phyloP scores from a whole-genome alignment of 2,888 invertebrate species.

The Molanna angustata region DNA sequence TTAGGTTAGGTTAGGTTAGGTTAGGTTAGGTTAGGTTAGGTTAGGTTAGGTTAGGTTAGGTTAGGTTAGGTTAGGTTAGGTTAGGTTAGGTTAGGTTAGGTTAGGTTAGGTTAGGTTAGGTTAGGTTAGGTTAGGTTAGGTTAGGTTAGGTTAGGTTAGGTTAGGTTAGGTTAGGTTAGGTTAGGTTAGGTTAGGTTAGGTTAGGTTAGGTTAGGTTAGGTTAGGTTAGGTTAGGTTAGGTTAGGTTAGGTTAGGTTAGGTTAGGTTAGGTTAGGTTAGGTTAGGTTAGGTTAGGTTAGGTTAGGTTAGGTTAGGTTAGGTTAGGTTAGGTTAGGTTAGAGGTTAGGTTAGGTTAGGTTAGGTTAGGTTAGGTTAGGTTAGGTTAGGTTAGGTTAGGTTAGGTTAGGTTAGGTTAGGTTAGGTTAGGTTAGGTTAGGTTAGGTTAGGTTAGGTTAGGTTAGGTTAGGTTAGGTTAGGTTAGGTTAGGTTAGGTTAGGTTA shows the following conservation, averaged over 20 bases:
- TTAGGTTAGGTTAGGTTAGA: slow-evolving; percentile 32
- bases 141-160: slow-evolving; percentile 27
- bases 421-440: slow-evolving; percentile 30
- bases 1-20: slow-evolving; percentile 28
- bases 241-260: slow-evolving; percentile 29
- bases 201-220: slow-evolving; percentile 32
- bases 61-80: slow-evolving; percentile 32
- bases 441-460: slow-evolving; percentile 29
- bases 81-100: slow-evolving; percentile 19
- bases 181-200: slow-evolving; percentile 31
- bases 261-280: slow-evolving; percentile 33
- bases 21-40: slow-evolving; percentile 29
- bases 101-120: slow-evolving; percentile 30
- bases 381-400: slow-evolving; percentile 32
- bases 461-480: slow-evolving; percentile 31
- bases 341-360: slow-evolving; percentile 32
- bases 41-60: slow-evolving; percentile 34
- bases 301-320: slow-evolving; percentile 32
- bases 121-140: slow-evolving; percentile 20
- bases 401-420: slow-evolving; percentile 31
- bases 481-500: slow-evolving; percentile 31
- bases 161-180: slow-evolving; percentile 31
- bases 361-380: slow-evolving; percentile 33
- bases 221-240: slow-evolving; percentile 65
- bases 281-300: slow-evolving; percentile 34